phyloP scores from a whole-genome alignment of 2,797 vertebrate genomes.

The Triplophysa bombifrons region DNA sequence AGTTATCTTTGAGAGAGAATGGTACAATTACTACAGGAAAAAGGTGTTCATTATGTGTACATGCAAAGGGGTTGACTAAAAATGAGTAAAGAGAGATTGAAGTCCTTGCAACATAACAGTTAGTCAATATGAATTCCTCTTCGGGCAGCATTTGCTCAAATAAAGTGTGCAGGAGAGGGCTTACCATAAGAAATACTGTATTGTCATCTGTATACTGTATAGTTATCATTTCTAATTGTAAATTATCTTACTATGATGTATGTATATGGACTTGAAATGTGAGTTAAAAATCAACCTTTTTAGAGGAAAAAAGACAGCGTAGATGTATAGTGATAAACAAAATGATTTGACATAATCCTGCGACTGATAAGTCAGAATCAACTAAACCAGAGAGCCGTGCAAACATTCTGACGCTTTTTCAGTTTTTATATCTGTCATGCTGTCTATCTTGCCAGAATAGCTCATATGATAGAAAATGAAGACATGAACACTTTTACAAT shows the following conservation, averaged over 20 bases:
- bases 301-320: too few relatives aligned
- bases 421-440: background rate
- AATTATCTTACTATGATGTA: background rate
- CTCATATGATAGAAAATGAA: constrained; percentile 14
- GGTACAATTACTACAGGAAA: constrained; percentile 42
- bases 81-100: background rate
- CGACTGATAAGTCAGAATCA: background rate
- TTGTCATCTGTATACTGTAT: background rate
- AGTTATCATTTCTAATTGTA: too few relatives aligned
- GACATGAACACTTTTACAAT: constrained; percentile 63
- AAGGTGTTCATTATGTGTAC: background rate
- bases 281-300: background rate
- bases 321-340: background rate
- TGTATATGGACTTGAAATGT: background rate
- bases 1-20: background rate
- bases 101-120: constrained; percentile 14
- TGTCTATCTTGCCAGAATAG: background rate
- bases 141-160: background rate
- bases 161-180: background rate
- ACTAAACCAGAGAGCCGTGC: background rate
- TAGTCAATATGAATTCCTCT: constrained; percentile 2
- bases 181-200: background rate
- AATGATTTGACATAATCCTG: background rate
- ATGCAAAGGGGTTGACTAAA: constrained; percentile 5
- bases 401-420: constrained; percentile 55